A percentile compares a stretch with the other conserved stretches of the same genome.
phyloP scores from a whole-genome alignment of 2,797 vertebrate species.

The Coregonus sp. region DNA sequence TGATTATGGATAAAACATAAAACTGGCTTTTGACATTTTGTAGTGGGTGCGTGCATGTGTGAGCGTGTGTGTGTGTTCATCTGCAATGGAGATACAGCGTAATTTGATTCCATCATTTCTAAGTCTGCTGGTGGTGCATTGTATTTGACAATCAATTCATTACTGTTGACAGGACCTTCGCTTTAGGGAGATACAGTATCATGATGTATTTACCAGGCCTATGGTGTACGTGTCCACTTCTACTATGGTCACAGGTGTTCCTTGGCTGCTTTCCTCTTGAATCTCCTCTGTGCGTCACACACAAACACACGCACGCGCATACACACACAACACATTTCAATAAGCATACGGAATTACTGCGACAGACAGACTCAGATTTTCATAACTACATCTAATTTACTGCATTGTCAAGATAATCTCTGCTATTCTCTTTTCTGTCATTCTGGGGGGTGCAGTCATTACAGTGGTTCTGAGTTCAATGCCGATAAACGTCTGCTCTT shows the following conservation, averaged over 20 bases:
- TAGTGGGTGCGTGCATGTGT: no score
- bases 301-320: slow-evolving; percentile 9
- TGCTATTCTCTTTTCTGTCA: slow-evolving; percentile 21
- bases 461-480: slow-evolving; percentile 30
- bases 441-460: slow-evolving; percentile 34
- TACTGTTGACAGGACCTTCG: slow-evolving; percentile 42
- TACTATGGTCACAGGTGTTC: slow-evolving; percentile 20
- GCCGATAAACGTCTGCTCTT: slow-evolving; percentile 8
- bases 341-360: slow-evolving; percentile 27
- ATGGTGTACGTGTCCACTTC: slow-evolving; percentile 31
- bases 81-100: slow-evolving; percentile 36
- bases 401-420: slow-evolving; percentile 37
- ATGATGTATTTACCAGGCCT: slow-evolving; percentile 60
- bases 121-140: slow-evolving; percentile 19
- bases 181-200: slow-evolving; percentile 16
- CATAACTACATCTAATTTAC: slow-evolving; percentile 43
- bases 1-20: background rate
- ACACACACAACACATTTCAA: slow-evolving; percentile 28
- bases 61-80: background rate
- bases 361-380: slow-evolving; percentile 45
- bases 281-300: slow-evolving; percentile 29
- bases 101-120: slow-evolving; percentile 11
- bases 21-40: background rate
- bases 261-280: slow-evolving; percentile 16
- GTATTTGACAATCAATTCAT: slow-evolving; percentile 35